These are phyloP conservation scores for Pseudonaja textilis DNA, from an alignment of 2,113 vertebrate species.

Conservation along the genomic window DNA sequence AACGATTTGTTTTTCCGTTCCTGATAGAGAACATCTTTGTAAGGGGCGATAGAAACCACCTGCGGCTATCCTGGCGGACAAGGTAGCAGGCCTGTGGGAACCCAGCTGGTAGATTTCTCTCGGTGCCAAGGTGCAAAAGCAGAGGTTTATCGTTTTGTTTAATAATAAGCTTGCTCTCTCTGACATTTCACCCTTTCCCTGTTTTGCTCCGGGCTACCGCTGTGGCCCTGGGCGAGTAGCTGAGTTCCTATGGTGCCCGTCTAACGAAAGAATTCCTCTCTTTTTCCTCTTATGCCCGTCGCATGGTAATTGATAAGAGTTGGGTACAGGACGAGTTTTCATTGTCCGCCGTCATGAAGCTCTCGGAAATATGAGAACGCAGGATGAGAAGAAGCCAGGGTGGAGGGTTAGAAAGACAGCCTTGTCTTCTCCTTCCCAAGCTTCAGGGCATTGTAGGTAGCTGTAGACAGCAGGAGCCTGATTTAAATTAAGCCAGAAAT, in stretches of 20 bases:
- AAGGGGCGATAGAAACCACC: not conserved
- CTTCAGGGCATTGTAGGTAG: slow-evolving; percentile 60
- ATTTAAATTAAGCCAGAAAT: slow-evolving; percentile 45
- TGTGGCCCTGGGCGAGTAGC: not conserved
- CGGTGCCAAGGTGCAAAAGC: not conserved
- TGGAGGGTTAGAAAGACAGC: slow-evolving; percentile 60
- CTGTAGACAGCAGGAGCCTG: slow-evolving; percentile 58
- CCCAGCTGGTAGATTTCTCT: not conserved
- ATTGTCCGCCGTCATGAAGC: slow-evolving; percentile 41
- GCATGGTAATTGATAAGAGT: slow-evolving; percentile 10
- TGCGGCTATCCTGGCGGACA: not conserved
- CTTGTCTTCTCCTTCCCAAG: slow-evolving; percentile 60
- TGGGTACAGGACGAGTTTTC: not conserved
- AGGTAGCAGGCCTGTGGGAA: not conserved
- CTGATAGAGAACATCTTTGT: not conserved
- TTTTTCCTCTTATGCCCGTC: slow-evolving; percentile 22
- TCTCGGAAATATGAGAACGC: slow-evolving; percentile 62
- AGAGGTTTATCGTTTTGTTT: not conserved
- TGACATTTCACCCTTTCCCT: not conserved
- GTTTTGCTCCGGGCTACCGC: not conserved
- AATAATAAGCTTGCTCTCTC: not conserved
- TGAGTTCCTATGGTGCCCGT: not conserved
- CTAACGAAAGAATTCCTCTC: not conserved
- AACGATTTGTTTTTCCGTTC: not conserved
- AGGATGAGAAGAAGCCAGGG: slow-evolving; percentile 47